Percentiles rank a stretch among this genome's conserved stretches.
phyloP scores from a whole-genome alignment of 2,888 invertebrate genomes.

The Microplitis deprimator region DNA sequence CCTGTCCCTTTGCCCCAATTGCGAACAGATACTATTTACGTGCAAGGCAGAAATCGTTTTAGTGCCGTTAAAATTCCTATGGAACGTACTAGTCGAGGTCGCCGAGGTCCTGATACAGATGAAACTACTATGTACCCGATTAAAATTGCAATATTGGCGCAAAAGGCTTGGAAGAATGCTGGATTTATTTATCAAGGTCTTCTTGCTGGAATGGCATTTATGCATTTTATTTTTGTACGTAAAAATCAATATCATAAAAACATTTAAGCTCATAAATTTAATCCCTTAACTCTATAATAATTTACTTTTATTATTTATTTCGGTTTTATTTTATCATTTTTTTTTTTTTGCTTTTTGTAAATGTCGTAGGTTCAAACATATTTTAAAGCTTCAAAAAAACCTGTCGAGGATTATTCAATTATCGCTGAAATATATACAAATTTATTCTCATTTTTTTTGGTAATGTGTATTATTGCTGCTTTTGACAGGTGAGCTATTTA shows the following conservation, averaged over 20 bases:
- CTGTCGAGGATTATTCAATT: slow-evolving; percentile 55
- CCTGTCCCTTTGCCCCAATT: slow-evolving; percentile 60
- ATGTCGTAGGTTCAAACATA: slow-evolving; percentile 59
- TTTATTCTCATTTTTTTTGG: slow-evolving; percentile 61
- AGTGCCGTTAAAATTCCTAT: slow-evolving; percentile 61
- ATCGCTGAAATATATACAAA: slow-evolving; percentile 62
- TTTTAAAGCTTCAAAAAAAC: slow-evolving; percentile 55
- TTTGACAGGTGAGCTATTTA: slow-evolving; percentile 62
- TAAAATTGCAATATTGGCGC: slow-evolving; percentile 63
- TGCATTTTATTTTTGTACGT: slow-evolving; percentile 66
- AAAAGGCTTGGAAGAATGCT: slow-evolving; percentile 60
- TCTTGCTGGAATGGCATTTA: slow-evolving; percentile 65
- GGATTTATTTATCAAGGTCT: slow-evolving; percentile 67
- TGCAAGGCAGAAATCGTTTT: slow-evolving; percentile 66
- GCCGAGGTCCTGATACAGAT: slow-evolving; percentile 26
- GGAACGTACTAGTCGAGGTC: slow-evolving; percentile 42
- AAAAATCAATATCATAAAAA: slow-evolving; percentile 23
- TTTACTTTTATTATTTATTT: not conserved
- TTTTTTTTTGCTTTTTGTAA: not conserved
- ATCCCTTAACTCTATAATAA: not conserved
- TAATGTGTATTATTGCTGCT: slow-evolving; percentile 60
- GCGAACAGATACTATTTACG: slow-evolving; percentile 65
- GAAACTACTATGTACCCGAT: slow-evolving; percentile 54
- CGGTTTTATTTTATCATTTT: not conserved
- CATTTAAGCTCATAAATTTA: slow-evolving; percentile 3